These are phyloP conservation scores for Bombus difficillimus DNA, from an alignment of 1,140 invertebrate genomes.

Conservation along the genomic window DNA sequence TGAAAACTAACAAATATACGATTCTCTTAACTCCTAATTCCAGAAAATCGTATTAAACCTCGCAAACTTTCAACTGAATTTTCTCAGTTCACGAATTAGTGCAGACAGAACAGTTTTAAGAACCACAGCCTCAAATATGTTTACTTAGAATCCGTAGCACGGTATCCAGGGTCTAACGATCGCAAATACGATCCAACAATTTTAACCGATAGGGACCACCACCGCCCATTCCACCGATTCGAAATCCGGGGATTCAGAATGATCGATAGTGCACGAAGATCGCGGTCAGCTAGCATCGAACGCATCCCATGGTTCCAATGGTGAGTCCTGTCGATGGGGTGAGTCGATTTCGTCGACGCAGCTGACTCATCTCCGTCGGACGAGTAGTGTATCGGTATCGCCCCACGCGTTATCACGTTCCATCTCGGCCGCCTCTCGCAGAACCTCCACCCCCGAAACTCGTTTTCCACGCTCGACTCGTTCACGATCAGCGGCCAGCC, in stretches of 20 bases:
- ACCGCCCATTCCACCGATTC: too few species aligned
- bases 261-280: conserved; percentile 47
- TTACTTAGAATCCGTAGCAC: too few species aligned
- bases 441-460: conserved; percentile 55
- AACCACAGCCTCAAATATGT: too few species aligned
- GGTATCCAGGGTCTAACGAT: too few species aligned
- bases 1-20: too few species aligned
- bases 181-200: too few species aligned
- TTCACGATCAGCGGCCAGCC: conserved; percentile 36
- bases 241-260: conserved; percentile 44
- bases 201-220: too few species aligned
- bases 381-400: conserved; percentile 76
- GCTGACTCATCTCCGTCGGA: conserved; percentile 74
- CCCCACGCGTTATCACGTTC: conserved; percentile 74
- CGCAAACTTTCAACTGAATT: too few species aligned
- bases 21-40: too few species aligned
- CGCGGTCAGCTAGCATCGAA: neutral
- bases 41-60: too few species aligned
- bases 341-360: conserved; percentile 23
- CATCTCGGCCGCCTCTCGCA: conserved; percentile 52
- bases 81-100: too few species aligned
- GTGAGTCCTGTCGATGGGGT: conserved; percentile 19
- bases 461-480: conserved; percentile 66
- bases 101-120: too few species aligned
- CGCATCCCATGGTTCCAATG: neutral